Evolutionary conservation across 2,888 invertebrate species (phyloP), one percentile per base, ranked within the genome.

Genomic region (Scrobipalpa atriplicella): DNA sequence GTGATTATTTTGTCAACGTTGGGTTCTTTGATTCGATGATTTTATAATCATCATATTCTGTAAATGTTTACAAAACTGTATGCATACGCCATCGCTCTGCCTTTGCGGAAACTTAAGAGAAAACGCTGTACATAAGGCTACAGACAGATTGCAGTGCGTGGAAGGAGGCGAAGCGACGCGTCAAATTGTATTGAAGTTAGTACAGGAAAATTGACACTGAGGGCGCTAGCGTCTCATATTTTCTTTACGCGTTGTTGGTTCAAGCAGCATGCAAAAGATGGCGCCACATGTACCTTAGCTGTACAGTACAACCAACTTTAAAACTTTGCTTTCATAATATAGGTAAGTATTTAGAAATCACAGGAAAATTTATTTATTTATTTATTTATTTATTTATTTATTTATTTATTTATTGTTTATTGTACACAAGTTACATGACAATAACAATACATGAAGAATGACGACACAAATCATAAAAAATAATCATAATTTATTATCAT

Each of bases 51-150:
- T n/a, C n/a, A n/a, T n/a, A n/a, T n/a, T n/a, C n/a, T n/a, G n/a
- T n/a, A n/a, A 41, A 11, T 41, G 2, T 51, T 43, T 43, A 13
- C 11, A 43, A 13, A 47, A 47, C 47, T 16, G n/a, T n/a, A 16
- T 16, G 54, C 19, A 36, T n/a, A 29, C 56, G 56, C 56, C 56
- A 56, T n/a, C 56, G 10, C 10, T 21, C 56, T 11, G 56, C 29
- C 7, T 56, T n/a, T n/a, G 11, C 19, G 13, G 36, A 36, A 56
- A 56, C n/a, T 29, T 36, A 2, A 56, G 5, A 1, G 21, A 21
- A 18, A 21, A 2, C 9, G 21, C 11, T 10, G 18, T 8, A 19
- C 11, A n/a, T 7, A 18, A 3, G 21, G 10, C 11, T 54, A 6
- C 54, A 10, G 54, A 8, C 18, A 54, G 11, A 0, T 54, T 10